phyloP scores from a whole-genome alignment of 2,888 invertebrate genomes.

The Therioaphis trifolii region DNA sequence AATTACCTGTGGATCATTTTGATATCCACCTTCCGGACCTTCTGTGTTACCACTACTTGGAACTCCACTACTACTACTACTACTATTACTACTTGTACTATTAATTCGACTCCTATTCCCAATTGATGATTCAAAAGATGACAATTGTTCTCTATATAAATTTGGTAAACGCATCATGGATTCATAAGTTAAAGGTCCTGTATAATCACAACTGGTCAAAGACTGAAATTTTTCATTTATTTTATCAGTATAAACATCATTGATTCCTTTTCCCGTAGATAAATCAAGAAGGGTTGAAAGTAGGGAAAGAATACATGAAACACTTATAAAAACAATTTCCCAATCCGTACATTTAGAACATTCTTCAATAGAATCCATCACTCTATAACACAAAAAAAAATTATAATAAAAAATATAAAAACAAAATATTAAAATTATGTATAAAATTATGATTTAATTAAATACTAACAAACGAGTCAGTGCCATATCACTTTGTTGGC shows the following conservation, averaged over 20 bases:
- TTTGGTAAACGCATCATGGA: slow-evolving; percentile 85
- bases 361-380: slow-evolving; percentile 93
- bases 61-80: slow-evolving; percentile 72
- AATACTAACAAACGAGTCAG: slow-evolving; percentile 80
- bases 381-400: slow-evolving; percentile 71
- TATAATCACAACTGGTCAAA: slow-evolving; percentile 80
- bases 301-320: slow-evolving; percentile 85
- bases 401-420: not conserved
- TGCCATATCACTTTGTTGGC: slow-evolving; percentile 82
- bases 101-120: slow-evolving; percentile 76
- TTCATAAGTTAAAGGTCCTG: slow-evolving; percentile 84
- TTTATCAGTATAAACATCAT: slow-evolving; percentile 74
- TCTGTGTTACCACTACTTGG: slow-evolving; percentile 73
- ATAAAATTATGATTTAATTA: slow-evolving; percentile 31
- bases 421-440: not conserved
- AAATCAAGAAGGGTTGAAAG: slow-evolving; percentile 85
- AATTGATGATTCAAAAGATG: slow-evolving; percentile 64
- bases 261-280: slow-evolving; percentile 79
- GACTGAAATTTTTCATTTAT: slow-evolving; percentile 77
- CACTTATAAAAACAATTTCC: slow-evolving; percentile 81
- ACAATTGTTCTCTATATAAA: slow-evolving; percentile 75
- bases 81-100: slow-evolving; percentile 70
- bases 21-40: slow-evolving; percentile 72
- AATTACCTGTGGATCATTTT: slow-evolving; percentile 66
- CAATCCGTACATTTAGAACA: slow-evolving; percentile 86